phyloP scores from a whole-genome alignment of 2,797 vertebrate genomes.

The Neosilurus mollespiculum region DNA sequence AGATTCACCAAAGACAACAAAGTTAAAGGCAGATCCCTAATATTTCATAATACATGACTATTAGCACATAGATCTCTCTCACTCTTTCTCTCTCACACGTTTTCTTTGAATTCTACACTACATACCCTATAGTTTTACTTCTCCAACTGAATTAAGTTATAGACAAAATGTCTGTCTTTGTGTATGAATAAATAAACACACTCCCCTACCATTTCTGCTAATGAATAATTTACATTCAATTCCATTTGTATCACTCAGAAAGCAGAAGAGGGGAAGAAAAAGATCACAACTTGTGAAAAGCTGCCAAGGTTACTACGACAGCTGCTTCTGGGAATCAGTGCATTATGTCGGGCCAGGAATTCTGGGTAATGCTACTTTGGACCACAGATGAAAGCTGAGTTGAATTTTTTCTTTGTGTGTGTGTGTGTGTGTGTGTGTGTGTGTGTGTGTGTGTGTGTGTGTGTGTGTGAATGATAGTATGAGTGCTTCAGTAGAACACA shows the following conservation, averaged over 20 bases:
- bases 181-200: slow-evolving; percentile 57
- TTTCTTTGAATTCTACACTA: not conserved
- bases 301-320: slow-evolving; percentile 66
- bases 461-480: slow-evolving; percentile 16
- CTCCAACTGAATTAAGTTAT: slow-evolving; percentile 30
- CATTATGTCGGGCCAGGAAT: slow-evolving; percentile 60
- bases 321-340: slow-evolving; percentile 63
- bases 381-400: slow-evolving; percentile 59
- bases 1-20: slow-evolving; percentile 52
- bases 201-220: slow-evolving; percentile 55
- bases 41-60: slow-evolving; percentile 12
- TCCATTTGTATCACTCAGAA: slow-evolving; percentile 63
- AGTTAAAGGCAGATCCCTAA: slow-evolving; percentile 38
- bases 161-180: slow-evolving; percentile 49
- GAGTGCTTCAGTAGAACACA: slow-evolving; percentile 33
- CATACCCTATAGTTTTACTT: slow-evolving; percentile 25
- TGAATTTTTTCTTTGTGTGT: slow-evolving; percentile 36
- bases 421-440: slow-evolving; percentile 22
- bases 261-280: slow-evolving; percentile 48
- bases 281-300: slow-evolving; percentile 61
- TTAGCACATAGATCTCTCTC: slow-evolving; percentile 16
- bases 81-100: not conserved
- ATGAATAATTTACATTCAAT: slow-evolving; percentile 63
- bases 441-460: not conserved
- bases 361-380: slow-evolving; percentile 62